Percentiles rank a stretch among this genome's conserved stretches.
Evolutionary conservation across 2,888 invertebrate species (phyloP).

Genomic region (Emmelina monodactyla): DNA sequence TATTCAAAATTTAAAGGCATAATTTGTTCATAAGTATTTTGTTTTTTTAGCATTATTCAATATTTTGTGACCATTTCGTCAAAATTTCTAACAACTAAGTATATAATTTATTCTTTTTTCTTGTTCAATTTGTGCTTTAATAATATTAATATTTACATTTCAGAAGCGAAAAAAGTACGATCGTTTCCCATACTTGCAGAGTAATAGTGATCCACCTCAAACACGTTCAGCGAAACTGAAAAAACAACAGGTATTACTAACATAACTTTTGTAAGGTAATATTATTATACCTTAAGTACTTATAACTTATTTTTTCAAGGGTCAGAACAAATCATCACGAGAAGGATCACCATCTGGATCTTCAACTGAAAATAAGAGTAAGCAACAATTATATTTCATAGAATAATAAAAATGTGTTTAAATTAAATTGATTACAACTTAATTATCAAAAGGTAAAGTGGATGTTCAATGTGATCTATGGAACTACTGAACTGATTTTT

Average conservation of each 20-base stretch:
- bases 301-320: constrained; percentile 25
- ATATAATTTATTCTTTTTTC: neutral
- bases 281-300: neutral
- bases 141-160: constrained; percentile 19
- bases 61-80: too few species aligned
- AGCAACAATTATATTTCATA: too few species aligned
- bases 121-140: constrained; percentile 1
- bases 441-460: neutral
- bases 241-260: constrained; percentile 56
- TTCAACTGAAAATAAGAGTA: constrained; percentile 49
- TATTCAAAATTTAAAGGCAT: too few species aligned
- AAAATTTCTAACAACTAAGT: too few species aligned
- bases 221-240: constrained; percentile 65
- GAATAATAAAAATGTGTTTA: too few species aligned
- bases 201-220: constrained; percentile 53
- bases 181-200: constrained; percentile 53
- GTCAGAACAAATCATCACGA: constrained; percentile 42
- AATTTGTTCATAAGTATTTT: too few species aligned
- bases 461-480: too few species aligned
- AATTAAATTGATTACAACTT: too few species aligned
- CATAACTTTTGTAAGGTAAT: neutral
- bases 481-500: too few species aligned
- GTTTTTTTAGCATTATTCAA: too few species aligned
- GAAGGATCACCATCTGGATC: constrained; percentile 55
- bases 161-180: constrained; percentile 58